Evolutionary conservation across 2,113 vertebrate species (phyloP).

Genomic region (Pelmatolapia mariae): DNA sequence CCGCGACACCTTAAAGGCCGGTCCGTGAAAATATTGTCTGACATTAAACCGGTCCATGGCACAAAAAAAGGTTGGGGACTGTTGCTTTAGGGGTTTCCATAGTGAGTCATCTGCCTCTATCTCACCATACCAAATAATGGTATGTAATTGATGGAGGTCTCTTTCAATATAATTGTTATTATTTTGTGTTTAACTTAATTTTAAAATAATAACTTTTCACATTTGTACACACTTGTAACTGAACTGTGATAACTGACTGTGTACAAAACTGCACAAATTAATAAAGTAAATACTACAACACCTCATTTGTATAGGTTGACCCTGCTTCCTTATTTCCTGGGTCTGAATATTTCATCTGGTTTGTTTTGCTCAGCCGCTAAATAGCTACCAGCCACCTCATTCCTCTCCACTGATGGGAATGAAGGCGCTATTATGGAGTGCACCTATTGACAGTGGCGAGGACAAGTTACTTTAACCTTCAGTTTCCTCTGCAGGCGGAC

Average conservation of each 20-base stretch:
- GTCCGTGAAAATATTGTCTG: background rate
- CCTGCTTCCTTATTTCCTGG: background rate
- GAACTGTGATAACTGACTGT: background rate
- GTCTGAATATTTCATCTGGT: slow-evolving; percentile 38
- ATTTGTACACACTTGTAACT: background rate
- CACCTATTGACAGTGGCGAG: background rate
- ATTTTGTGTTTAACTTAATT: background rate
- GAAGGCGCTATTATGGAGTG: slow-evolving; percentile 31
- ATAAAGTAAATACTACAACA: background rate
- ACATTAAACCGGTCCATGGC: rapidly evolving
- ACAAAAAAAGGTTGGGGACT: background rate
- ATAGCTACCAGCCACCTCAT: background rate
- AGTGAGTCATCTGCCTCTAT: background rate
- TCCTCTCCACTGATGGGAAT: slow-evolving; percentile 2
- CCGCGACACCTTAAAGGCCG: rapidly evolving
- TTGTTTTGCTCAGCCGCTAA: slow-evolving; percentile 36
- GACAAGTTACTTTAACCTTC: slow-evolving; percentile 67
- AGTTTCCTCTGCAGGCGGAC: slow-evolving; percentile 35
- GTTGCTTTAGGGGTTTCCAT: background rate
- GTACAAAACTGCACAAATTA: background rate
- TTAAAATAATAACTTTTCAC: background rate
- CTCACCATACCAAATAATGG: background rate
- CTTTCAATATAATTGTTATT: background rate
- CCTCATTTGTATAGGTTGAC: background rate
- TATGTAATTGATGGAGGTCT: rapidly evolving